Conservation (phyloP, 2,113 vertebrate species). For the Neodontobutis hainanensis region DNA sequence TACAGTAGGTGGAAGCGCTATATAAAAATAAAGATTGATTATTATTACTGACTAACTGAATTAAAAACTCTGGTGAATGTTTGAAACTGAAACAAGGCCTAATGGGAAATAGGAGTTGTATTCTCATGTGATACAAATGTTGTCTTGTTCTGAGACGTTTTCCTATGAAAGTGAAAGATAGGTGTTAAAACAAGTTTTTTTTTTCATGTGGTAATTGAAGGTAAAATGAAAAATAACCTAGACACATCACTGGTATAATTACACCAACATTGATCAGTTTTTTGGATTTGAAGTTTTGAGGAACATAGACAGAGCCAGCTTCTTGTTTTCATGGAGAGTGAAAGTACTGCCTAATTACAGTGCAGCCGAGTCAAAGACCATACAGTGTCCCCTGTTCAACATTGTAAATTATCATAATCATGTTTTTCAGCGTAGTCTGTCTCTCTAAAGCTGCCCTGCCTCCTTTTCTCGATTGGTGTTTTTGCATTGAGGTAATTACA, state of each 20-base stretch:
- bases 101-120: too few relatives aligned
- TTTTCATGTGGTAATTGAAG: not conserved
- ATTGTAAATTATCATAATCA: slow-evolving; percentile 57
- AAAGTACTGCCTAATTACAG: slow-evolving; percentile 48
- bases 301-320: not conserved
- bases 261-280: not conserved
- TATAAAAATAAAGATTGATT: too few relatives aligned
- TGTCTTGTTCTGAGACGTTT: too few relatives aligned
- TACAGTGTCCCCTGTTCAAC: slow-evolving; percentile 45
- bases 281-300: not conserved
- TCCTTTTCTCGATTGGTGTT: slow-evolving; percentile 43
- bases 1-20: too few relatives aligned
- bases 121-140: too few relatives aligned
- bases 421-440: slow-evolving; percentile 43
- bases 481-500: slow-evolving; percentile 61
- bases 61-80: too few relatives aligned
- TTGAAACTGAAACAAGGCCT: too few relatives aligned
- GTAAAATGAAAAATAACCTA: not conserved
- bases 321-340: not conserved
- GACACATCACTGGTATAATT: not conserved
- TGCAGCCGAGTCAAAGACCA: slow-evolving; percentile 43
- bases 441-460: slow-evolving; percentile 2
- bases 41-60: too few relatives aligned
- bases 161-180: not conserved
- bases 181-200: not conserved